phyloP scores from a whole-genome alignment of 2,797 vertebrate species.

The Hydrolagus colliei region DNA sequence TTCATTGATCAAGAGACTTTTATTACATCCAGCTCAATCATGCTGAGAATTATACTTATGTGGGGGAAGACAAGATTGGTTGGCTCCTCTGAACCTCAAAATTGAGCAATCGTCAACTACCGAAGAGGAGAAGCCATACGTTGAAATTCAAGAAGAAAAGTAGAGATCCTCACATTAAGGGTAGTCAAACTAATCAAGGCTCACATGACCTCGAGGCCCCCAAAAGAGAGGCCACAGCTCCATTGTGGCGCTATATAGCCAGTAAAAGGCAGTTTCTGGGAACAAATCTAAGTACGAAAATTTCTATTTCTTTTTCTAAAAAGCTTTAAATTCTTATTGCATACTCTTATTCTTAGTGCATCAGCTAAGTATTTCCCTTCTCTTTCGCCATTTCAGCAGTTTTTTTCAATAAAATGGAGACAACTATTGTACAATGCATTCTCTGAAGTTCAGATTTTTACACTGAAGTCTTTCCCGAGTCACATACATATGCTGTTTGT shows the following conservation, averaged over 20 bases:
- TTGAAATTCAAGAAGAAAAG: too few relatives aligned
- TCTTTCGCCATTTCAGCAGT: too few relatives aligned
- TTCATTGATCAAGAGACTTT: not conserved
- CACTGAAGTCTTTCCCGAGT: too few relatives aligned
- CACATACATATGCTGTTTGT: too few relatives aligned
- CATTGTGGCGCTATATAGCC: not conserved
- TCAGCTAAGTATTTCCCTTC: slow-evolving; percentile 10
- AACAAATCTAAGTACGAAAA: slow-evolving; percentile 33
- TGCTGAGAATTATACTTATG: not conserved
- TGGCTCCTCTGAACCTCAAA: too few relatives aligned
- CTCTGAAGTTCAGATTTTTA: too few relatives aligned
- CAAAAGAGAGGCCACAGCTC: not conserved
- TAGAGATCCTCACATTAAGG: not conserved
- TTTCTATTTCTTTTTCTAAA: slow-evolving; percentile 14
- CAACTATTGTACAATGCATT: not conserved
- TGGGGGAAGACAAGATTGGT: too few relatives aligned
- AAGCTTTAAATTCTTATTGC: not conserved
- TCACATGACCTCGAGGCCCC: not conserved
- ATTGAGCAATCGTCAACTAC: not conserved
- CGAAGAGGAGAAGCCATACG: not conserved
- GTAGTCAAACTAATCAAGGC: not conserved
- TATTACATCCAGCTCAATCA: not conserved
- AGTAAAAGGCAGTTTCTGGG: slow-evolving; percentile 20
- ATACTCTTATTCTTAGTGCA: slow-evolving; percentile 36
- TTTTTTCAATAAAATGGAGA: not conserved